phyloP scores from a whole-genome alignment of 2,113 vertebrate genomes.

The Neopipo cinnamomea region DNA sequence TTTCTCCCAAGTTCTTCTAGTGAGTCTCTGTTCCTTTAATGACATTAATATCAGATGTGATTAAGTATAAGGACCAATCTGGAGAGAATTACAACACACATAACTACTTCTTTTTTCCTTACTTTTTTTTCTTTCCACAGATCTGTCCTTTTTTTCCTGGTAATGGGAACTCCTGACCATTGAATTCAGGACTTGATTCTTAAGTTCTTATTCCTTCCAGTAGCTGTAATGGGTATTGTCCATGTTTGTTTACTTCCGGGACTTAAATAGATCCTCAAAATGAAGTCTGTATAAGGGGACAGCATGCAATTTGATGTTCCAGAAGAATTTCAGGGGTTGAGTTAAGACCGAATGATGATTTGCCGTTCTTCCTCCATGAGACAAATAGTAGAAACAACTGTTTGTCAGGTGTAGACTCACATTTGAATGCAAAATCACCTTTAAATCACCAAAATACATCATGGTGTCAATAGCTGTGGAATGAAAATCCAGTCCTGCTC shows the following conservation, averaged over 20 bases:
- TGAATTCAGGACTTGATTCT: background rate
- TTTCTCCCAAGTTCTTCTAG: background rate
- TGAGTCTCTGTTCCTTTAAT: background rate
- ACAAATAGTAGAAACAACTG: background rate
- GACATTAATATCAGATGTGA: background rate
- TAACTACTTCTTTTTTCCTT: too few species aligned
- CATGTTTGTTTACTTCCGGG: background rate
- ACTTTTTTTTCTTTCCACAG: background rate
- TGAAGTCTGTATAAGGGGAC: background rate
- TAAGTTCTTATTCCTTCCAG: background rate
- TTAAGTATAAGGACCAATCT: background rate
- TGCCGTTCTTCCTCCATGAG: background rate
- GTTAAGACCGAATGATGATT: background rate
- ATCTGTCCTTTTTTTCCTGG: background rate
- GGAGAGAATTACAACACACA: background rate
- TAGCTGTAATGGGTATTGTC: background rate
- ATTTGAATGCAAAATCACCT: background rate
- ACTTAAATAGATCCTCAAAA: background rate
- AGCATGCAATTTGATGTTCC: background rate
- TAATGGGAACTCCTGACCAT: background rate
- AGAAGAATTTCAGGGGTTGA: background rate
- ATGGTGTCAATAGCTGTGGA: background rate
- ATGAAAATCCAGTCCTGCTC: background rate
- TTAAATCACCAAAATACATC: background rate
- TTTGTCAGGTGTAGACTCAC: background rate